These are phyloP conservation scores for Tenualosa ilisha DNA, from an alignment of 2,797 vertebrate species.

Conservation along the genomic window DNA sequence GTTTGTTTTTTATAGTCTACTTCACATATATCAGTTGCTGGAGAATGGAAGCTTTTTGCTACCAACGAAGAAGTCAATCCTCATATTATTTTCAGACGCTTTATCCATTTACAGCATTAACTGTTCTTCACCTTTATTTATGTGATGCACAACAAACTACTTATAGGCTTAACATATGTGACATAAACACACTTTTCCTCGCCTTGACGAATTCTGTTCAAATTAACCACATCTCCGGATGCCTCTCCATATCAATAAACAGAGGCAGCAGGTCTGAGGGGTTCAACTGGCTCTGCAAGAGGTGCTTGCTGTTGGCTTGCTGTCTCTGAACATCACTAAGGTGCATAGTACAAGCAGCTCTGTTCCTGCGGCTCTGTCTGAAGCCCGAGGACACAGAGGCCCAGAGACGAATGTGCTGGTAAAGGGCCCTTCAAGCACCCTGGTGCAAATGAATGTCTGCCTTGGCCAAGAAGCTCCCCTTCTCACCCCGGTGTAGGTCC, in stretches of 20 bases:
- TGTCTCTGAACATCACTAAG: slow-evolving; percentile 9
- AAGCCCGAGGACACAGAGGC: background rate
- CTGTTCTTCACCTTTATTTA: too few relatives aligned
- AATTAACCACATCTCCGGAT: background rate
- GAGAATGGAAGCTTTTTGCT: background rate
- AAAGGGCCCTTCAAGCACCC: slow-evolving; percentile 33
- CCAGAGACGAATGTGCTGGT: slow-evolving; percentile 11
- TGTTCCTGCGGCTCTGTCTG: background rate
- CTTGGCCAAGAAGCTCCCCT: background rate
- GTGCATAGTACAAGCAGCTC: background rate
- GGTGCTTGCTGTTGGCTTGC: background rate
- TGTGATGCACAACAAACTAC: too few relatives aligned
- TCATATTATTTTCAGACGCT: too few relatives aligned
- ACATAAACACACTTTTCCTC: too few relatives aligned
- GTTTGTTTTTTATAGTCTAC: background rate
- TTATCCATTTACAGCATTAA: too few relatives aligned
- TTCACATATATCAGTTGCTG: background rate
- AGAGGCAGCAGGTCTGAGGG: too few relatives aligned
- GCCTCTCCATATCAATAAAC: background rate
- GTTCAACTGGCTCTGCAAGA: background rate
- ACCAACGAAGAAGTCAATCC: too few relatives aligned
- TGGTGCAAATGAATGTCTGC: slow-evolving; percentile 37
- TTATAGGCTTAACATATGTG: too few relatives aligned
- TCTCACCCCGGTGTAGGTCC: background rate
- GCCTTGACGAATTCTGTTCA: background rate